Conservation (phyloP, 2,797 vertebrate species). For the Acanthis flammea region DNA sequence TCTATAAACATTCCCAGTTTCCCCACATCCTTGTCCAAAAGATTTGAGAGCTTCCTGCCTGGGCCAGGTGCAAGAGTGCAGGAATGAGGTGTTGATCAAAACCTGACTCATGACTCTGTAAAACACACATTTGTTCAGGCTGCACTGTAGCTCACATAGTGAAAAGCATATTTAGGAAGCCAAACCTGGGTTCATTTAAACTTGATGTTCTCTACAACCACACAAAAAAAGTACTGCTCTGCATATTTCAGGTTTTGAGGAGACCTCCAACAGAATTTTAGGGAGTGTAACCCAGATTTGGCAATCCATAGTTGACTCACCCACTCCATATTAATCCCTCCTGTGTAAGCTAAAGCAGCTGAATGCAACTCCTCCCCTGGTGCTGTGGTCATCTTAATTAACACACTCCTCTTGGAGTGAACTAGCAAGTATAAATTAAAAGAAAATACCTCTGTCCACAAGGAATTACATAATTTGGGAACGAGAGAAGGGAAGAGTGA, state of each 20-base stretch:
- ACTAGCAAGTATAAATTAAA: not conserved
- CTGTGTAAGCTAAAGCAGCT: not conserved
- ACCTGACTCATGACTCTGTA: not conserved
- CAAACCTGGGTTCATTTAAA: not conserved
- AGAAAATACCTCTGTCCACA: not conserved
- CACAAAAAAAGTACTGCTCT: not conserved
- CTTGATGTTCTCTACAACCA: not conserved
- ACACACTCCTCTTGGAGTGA: not conserved
- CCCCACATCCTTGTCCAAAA: not conserved
- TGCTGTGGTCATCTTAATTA: not conserved
- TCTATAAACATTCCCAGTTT: not conserved
- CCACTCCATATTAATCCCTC: not conserved
- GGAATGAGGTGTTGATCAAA: not conserved
- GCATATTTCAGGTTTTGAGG: not conserved
- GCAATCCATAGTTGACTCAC: not conserved
- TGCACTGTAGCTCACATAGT: not conserved
- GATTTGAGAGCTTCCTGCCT: not conserved
- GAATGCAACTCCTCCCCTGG: not conserved
- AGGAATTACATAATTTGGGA: not conserved
- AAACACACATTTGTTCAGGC: not conserved
- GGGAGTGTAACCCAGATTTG: not conserved
- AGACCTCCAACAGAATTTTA: not conserved
- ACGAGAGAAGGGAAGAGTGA: not conserved
- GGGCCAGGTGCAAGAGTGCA: not conserved
- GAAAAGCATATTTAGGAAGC: not conserved